A percentile compares a stretch with the other conserved stretches of the same genome.
phyloP scores from a whole-genome alignment of 2,797 vertebrate genomes.

The Astyanax mexicanus region DNA sequence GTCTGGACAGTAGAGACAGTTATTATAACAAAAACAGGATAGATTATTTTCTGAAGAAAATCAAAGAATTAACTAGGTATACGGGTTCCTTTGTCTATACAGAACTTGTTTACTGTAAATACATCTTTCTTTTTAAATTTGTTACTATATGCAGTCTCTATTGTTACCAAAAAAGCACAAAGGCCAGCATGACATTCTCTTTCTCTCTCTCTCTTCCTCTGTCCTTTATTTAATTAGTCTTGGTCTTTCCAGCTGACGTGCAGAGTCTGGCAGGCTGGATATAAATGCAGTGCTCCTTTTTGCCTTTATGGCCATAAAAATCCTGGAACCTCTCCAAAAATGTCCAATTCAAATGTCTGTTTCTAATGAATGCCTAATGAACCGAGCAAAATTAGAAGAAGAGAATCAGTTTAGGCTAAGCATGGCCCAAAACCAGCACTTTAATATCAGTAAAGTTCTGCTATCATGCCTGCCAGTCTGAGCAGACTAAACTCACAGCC shows the following conservation, averaged over 20 bases:
- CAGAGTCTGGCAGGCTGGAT: not conserved
- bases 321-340: slow-evolving; percentile 14
- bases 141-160: too few species aligned
- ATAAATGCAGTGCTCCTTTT: slow-evolving; percentile 19
- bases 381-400: slow-evolving; percentile 7
- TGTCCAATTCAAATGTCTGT: slow-evolving; percentile 17
- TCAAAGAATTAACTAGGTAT: too few species aligned
- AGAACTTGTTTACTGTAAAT: too few species aligned
- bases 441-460: not conserved
- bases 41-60: too few species aligned
- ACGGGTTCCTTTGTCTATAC: too few species aligned
- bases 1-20: too few species aligned
- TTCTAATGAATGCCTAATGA: slow-evolving; percentile 20
- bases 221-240: not conserved
- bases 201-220: not conserved
- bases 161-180: too few species aligned
- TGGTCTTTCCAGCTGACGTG: not conserved
- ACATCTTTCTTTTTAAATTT: too few species aligned
- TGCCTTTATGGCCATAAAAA: slow-evolving; percentile 25
- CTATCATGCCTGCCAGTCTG: not conserved
- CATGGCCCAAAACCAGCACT: slow-evolving; percentile 4
- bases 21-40: too few species aligned
- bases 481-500: not conserved
- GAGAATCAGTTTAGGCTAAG: not conserved
- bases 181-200: not conserved